Base-by-base conservation (phyloP, 1,140 invertebrate genomes). In the Dendrolimus kikuchii region DNA sequence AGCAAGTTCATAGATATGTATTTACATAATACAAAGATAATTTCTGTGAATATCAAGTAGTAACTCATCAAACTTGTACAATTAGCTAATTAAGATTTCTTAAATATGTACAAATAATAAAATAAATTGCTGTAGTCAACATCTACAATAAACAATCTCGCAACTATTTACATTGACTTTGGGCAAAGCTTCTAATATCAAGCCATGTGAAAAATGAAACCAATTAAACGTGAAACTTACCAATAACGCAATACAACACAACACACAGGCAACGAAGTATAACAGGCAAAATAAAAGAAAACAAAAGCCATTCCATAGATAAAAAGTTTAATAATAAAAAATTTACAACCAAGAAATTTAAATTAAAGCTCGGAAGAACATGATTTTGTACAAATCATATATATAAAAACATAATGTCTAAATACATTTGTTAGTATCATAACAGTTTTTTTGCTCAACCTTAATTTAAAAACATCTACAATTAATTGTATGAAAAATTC, bases 361-460 rank as follows among this genome's bases (percentile, higher is more conserved):
- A 62, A 74, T 86, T 86, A 83, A 83, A 83, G 81, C 81, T 84
- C 64, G 64, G 74, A 71, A 80, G 74, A 81, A 84, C 76, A 75
- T 74, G 65, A 74, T 61, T 77, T 77, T 79, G 73, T 74, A 81
- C 74, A 82, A 74, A 74, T 73, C 59, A 68, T 66, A 67, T 71
- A 64, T 62, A 64, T 60, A 60, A 56, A 59, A 60, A 57, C 61
- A 61, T 55, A 48, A 53, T 59, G 44, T 55, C 52, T 57, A 60
- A 64, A 62, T 62, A 60, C 42, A 62, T 40, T 55, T 46, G 49
- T 51, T 62, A 60, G 58, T 56, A 46, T 47, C 42, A 53, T 49
- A 55, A 55, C 38, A 53, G 23, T 23, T 23, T 2, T 23, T 23
- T 23, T 23, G 3, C 23, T 23, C 23, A 23, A 23, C 23, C 23